Conservation (phyloP, 2,797 vertebrate genomes). For the Myiotriccus ornatus region DNA sequence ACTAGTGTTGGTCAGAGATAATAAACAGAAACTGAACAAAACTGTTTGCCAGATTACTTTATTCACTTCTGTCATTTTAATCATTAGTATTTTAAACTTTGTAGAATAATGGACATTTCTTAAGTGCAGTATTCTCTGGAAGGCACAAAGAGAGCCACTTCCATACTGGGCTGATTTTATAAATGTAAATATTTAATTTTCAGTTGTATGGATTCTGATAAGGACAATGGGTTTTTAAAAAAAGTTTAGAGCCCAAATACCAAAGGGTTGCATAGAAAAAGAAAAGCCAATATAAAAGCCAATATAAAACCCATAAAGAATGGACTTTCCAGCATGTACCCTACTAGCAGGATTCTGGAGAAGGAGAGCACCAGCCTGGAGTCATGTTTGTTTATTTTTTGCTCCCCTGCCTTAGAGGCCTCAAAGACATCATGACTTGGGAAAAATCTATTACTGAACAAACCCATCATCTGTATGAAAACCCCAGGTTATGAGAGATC, state of each 20-base stretch:
- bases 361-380: neutral
- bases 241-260: neutral
- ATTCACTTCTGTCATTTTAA: neutral
- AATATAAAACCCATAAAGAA: neutral
- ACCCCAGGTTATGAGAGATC: neutral
- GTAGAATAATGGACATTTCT: neutral
- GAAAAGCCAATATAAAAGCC: neutral
- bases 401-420: neutral
- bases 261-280: neutral
- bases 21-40: neutral
- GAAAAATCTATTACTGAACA: neutral
- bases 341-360: neutral
- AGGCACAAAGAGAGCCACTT: neutral
- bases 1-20: neutral
- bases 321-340: neutral
- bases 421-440: neutral
- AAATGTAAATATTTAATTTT: neutral
- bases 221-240: neutral
- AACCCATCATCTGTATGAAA: neutral
- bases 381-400: neutral
- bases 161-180: neutral
- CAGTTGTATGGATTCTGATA: neutral
- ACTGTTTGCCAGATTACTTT: neutral
- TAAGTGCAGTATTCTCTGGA: neutral
- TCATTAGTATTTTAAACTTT: neutral